Evolutionary conservation across 2,888 invertebrate species (phyloP), one percentile per base, ranked within the genome.

Genomic region (Agriopis aurantiaria): DNA sequence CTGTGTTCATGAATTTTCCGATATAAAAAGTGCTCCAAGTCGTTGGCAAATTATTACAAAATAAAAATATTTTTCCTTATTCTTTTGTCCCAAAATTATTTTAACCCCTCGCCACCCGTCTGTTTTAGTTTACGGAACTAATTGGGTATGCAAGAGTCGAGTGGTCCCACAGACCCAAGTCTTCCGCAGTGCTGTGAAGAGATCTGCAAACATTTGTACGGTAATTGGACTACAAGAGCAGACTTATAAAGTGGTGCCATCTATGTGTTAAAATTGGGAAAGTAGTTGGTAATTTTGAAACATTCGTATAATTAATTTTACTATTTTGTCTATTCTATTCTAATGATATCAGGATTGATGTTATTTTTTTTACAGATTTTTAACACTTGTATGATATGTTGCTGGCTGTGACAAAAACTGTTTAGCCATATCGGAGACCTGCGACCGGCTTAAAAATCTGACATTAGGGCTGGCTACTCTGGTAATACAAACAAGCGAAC

Each of bases 121-220:
- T 63, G 57, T 86, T 92, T 88, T 87, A 89, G 90, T 92, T 91
- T 86, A 88, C 68, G 12, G 85, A 90, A 88, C 91, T 92, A 93
- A 93, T 93, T 94, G 92, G 92, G 88, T 92, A 93, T 93, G 92
- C 93, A 88, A 89, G 90, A 91, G 88, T 92, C 82, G 84, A 94
- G 93, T 86, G 89, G 88, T 87, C 84, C 33, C 62, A 12, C 14
- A 52, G 52, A 89, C 92, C 90, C 92, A 91, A 89, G 92, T 93
- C 93, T 77, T 78, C 72, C 75, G 83, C 91, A 91, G 88, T 83
- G 78, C 79, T 75, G 80, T 87, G 87, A 82, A 91, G 91, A 90
- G 85, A 88, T 87, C 78, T 61, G 87, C 89, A 90, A 92, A 92
- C 88, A 90, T 82, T 75, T 79, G 75, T 78, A 83, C 85, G 82